These are phyloP conservation scores for Ptyas mucosa DNA, from an alignment of 2,113 vertebrate genomes.

Conservation along the genomic window DNA sequence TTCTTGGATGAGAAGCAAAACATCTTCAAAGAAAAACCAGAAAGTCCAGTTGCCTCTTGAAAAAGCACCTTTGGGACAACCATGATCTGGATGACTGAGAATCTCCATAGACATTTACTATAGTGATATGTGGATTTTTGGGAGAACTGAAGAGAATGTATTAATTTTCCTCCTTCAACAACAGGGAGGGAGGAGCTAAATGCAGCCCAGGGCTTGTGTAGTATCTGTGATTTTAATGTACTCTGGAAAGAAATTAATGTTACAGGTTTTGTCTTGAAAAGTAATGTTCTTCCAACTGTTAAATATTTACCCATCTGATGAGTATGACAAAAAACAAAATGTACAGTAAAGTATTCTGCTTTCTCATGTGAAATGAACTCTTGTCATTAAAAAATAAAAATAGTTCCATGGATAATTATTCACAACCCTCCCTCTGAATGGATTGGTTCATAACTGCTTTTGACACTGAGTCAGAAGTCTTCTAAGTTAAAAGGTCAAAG, in stretches of 20 bases:
- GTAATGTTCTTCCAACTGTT: conserved; percentile 58
- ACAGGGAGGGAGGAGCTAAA: neutral
- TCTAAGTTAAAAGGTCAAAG: conserved; percentile 20
- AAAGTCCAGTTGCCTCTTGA: no score
- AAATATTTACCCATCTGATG: conserved; percentile 60
- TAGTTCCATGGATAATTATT: neutral
- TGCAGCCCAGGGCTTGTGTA: neutral
- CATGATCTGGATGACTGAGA: no score
- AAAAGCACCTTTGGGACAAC: no score
- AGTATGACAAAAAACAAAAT: conserved; percentile 16
- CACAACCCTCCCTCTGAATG: neutral
- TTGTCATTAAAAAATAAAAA: conserved; percentile 20
- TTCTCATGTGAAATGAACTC: conserved; percentile 28
- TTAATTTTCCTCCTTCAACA: neutral
- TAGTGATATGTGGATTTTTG: neutral
- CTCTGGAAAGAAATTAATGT: conserved; percentile 61
- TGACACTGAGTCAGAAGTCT: neutral
- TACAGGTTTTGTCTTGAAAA: conserved; percentile 35
- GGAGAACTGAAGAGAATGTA: neutral
- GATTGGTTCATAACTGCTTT: neutral
- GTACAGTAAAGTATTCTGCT: conserved; percentile 13
- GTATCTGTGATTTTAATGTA: conserved; percentile 26
- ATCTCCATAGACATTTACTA: neutral
- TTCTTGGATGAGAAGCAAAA: no score
- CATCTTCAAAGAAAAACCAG: no score